phyloP scores from a whole-genome alignment of 1,140 invertebrate genomes.

The Nautilus pompilius region DNA sequence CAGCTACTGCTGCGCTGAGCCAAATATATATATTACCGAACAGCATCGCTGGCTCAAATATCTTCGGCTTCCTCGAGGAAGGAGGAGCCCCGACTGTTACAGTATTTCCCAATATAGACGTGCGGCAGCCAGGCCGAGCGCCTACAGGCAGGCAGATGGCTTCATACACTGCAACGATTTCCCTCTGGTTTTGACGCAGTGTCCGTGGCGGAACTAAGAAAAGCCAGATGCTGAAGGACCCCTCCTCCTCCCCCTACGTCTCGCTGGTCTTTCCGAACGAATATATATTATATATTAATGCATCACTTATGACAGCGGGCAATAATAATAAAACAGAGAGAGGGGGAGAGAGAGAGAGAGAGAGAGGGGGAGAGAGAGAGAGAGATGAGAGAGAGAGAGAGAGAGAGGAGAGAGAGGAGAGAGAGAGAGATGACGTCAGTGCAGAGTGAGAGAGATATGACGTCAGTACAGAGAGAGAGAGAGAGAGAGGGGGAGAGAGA shows the following conservation, averaged over 20 bases:
- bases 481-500: conserved; percentile 3
- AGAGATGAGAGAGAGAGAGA: neutral
- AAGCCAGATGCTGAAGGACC: neutral
- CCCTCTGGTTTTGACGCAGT: conserved; percentile 7
- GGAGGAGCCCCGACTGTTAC: too few relatives aligned
- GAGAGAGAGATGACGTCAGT: neutral
- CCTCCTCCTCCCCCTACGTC: neutral
- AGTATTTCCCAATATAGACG: too few relatives aligned
- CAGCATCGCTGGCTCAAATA: too few relatives aligned
- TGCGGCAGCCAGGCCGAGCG: too few relatives aligned
- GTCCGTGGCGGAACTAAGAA: neutral
- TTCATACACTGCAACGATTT: conserved; percentile 1
- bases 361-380: neutral
- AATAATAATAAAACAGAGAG: neutral
- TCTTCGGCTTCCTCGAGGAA: too few relatives aligned
- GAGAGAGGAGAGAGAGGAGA: neutral
- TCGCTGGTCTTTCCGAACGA: neutral
- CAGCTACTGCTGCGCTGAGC: too few relatives aligned
- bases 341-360: neutral
- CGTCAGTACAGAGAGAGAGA: neutral
- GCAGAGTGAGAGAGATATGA: neutral
- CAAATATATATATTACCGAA: too few relatives aligned
- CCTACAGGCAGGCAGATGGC: too few relatives aligned
- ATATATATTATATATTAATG: neutral
- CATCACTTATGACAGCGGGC: neutral